Percentiles rank a stretch among this genome's conserved stretches.
Conservation (phyloP, 2,888 invertebrate genomes). For the Deroplatys truncata region DNA sequence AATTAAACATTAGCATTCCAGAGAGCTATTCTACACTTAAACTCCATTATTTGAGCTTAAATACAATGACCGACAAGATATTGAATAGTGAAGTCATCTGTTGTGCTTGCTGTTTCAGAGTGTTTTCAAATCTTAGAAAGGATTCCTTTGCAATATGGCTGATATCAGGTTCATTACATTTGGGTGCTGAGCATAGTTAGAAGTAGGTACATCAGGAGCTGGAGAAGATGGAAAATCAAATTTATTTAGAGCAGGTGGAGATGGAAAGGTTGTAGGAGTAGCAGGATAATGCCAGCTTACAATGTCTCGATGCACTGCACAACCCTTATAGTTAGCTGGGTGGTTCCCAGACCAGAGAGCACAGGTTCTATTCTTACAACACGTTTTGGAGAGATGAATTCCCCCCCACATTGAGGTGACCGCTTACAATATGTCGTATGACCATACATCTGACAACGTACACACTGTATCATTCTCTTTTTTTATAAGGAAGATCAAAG, state of each 20-base stretch:
- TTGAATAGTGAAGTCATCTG: too few species aligned
- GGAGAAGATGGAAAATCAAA: not conserved
- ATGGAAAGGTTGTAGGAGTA: not conserved
- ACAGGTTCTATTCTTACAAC: not conserved
- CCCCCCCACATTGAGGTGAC: too few species aligned
- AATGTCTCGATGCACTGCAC: not conserved
- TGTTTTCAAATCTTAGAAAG: not conserved
- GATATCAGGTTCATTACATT: not conserved
- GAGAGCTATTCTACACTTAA: too few species aligned
- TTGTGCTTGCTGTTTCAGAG: too few species aligned
- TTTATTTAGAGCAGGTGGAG: not conserved
- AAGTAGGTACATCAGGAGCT: not conserved
- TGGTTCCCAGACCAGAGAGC: not conserved
- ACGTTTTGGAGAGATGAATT: not conserved
- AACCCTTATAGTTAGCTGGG: not conserved
- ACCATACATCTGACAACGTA: too few species aligned
- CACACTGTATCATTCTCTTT: too few species aligned
- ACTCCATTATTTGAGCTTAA: too few species aligned
- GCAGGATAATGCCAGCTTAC: not conserved
- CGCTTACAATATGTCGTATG: too few species aligned
- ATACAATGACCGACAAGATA: too few species aligned
- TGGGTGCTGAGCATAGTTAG: not conserved
- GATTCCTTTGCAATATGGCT: not conserved
- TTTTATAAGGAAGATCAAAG: too few species aligned
- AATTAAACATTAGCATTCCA: too few species aligned